These are phyloP conservation scores for Tanypteryx hageni DNA, from an alignment of 2,888 invertebrate species.

Conservation along the genomic window DNA sequence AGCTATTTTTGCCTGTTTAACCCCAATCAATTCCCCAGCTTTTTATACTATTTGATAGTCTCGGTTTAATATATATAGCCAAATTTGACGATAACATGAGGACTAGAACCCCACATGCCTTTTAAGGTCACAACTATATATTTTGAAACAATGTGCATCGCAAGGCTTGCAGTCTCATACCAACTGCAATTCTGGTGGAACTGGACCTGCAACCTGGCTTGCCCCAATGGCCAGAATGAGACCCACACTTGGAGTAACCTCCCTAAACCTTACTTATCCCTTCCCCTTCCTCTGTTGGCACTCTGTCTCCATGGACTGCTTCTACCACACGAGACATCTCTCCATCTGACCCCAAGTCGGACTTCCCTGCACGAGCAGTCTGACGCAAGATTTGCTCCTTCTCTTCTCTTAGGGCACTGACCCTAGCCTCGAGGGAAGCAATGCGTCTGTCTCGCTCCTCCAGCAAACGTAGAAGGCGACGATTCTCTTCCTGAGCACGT, in stretches of 20 bases:
- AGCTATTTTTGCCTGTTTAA: neutral
- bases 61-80: slow-evolving; percentile 24
- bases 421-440: slow-evolving; percentile 73
- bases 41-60: neutral
- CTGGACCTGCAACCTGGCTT: slow-evolving; percentile 23
- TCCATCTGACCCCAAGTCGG: neutral
- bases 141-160: neutral
- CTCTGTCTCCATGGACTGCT: neutral
- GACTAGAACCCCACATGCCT: slow-evolving; percentile 58
- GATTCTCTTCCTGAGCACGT: slow-evolving; percentile 74
- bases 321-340: neutral
- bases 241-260: neutral
- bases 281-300: slow-evolving; percentile 43
- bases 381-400: slow-evolving; percentile 68
- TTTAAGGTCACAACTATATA: slow-evolving; percentile 29
- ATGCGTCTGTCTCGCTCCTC: slow-evolving; percentile 75
- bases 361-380: neutral
- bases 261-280: slow-evolving; percentile 49
- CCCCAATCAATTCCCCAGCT: neutral
- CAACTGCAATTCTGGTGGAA: neutral
- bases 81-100: slow-evolving; percentile 45
- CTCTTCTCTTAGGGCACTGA: slow-evolving; percentile 73
- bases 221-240: neutral
- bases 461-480: slow-evolving; percentile 73
- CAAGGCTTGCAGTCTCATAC: slow-evolving; percentile 14